Conservation (phyloP, 2,113 vertebrate species). For the Panthera tigris region DNA sequence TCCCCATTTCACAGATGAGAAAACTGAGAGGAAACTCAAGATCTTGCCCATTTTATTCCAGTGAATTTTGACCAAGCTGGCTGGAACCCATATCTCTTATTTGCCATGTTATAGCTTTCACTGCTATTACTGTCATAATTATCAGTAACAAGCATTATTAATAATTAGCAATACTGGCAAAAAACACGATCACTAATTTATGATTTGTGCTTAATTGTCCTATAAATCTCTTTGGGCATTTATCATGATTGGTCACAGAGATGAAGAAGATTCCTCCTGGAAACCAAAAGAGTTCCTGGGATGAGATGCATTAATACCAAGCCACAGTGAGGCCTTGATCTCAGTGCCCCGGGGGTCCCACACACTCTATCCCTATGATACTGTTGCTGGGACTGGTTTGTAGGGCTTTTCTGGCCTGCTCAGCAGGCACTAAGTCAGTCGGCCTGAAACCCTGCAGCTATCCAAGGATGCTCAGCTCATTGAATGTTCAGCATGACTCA, state of each 20-base stretch:
- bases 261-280: background rate
- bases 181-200: background rate
- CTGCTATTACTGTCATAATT: background rate
- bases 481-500: background rate
- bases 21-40: slow-evolving; percentile 22
- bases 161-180: background rate
- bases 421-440: background rate
- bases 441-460: background rate
- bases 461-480: background rate
- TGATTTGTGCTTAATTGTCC: background rate
- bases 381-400: background rate
- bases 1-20: background rate
- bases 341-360: background rate
- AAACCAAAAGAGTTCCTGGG: background rate
- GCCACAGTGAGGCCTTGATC: background rate
- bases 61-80: background rate
- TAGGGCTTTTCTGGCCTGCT: background rate
- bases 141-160: background rate
- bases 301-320: background rate
- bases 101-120: background rate
- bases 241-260: background rate
- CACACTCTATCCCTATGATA: background rate
- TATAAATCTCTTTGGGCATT: background rate
- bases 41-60: background rate
- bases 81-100: background rate